A percentile compares a stretch with the other conserved stretches of the same genome.
phyloP scores from a whole-genome alignment of 2,888 invertebrate genomes.

The Nemotelus nigrinus region DNA sequence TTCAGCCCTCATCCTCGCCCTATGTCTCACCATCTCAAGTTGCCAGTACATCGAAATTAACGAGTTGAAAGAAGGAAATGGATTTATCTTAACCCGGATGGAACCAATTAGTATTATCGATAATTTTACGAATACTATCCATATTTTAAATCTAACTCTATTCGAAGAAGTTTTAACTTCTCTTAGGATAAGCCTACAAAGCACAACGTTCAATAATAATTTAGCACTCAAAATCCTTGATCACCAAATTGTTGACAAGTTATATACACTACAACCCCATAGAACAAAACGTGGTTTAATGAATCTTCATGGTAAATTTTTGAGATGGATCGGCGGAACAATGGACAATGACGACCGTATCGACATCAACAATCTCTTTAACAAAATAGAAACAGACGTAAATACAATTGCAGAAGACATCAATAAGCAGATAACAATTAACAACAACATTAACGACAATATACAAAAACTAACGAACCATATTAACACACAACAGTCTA shows the following conservation, averaged over 20 bases:
- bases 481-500: background rate
- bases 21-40: conserved; percentile 19
- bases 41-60: background rate
- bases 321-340: background rate
- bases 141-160: background rate
- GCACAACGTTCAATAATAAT: background rate
- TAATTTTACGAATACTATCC: conserved; percentile 1
- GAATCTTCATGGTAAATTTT: background rate
- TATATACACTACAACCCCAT: background rate
- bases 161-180: background rate
- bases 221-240: background rate
- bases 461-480: background rate
- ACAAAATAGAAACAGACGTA: conserved; percentile 6
- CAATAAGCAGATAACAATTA: background rate
- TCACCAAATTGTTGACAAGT: background rate
- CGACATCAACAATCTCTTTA: background rate
- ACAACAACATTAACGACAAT: background rate
- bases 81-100: conserved; percentile 1
- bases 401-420: background rate
- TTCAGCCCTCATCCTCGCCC: conserved; percentile 4
- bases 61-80: conserved; percentile 13
- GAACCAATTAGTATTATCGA: conserved; percentile 1
- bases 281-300: no score
- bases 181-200: background rate
- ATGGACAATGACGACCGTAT: conserved; percentile 1